Conservation (phyloP, 2,797 vertebrate species). For the Corythornis leucogaster region DNA sequence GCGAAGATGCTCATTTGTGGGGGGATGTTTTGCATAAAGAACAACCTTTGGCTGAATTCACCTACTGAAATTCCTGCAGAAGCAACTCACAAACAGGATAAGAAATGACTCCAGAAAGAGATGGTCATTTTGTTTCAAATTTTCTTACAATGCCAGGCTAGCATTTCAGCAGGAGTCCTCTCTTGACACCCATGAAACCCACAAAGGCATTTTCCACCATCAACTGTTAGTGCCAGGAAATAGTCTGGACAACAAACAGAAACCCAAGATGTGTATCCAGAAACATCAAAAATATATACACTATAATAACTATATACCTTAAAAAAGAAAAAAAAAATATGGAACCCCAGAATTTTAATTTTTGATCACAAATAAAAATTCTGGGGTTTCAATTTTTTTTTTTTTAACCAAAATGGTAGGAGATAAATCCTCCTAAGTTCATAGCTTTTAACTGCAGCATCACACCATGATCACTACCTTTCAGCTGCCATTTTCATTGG, state of each 20-base stretch:
- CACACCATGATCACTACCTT: background rate
- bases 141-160: background rate
- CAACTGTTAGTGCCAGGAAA: background rate
- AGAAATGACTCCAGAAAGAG: background rate
- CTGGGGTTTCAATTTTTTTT: background rate
- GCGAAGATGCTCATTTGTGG: background rate
- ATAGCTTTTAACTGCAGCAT: background rate
- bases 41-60: background rate
- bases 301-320: background rate
- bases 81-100: background rate
- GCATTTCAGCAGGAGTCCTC: background rate
- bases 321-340: background rate
- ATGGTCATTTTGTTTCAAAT: background rate
- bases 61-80: background rate
- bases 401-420: background rate
- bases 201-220: background rate
- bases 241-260: background rate
- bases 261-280: background rate
- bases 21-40: background rate
- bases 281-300: background rate
- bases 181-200: background rate
- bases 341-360: too few species aligned
- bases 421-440: background rate
- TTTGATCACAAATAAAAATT: background rate
- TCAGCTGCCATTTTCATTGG: background rate